Conservation (phyloP, 2,797 vertebrate species). For the Spinus pinus region DNA sequence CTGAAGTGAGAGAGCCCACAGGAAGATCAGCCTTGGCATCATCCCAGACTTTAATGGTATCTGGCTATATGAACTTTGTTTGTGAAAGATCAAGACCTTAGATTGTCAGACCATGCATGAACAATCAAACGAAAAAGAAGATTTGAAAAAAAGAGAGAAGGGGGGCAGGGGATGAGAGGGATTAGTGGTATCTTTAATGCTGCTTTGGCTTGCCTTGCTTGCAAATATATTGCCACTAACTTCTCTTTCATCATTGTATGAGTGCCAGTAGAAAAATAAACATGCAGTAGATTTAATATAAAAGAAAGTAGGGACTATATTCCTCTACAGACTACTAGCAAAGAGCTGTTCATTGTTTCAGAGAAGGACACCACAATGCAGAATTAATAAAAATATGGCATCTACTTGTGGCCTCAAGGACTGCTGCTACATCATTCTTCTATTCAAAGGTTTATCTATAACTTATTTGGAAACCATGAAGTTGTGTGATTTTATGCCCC, state of each 20-base stretch:
- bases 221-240: not conserved
- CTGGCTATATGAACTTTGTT: not conserved
- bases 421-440: not conserved
- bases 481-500: not conserved
- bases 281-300: not conserved
- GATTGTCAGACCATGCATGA: not conserved
- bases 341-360: not conserved
- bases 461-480: not conserved
- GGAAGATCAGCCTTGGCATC: not conserved
- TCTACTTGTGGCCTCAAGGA: not conserved
- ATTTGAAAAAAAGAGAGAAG: accelerated
- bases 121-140: not conserved
- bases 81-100: not conserved
- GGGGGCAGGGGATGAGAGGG: accelerated
- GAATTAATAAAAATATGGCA: not conserved
- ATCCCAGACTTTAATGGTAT: not conserved
- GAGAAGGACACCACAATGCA: not conserved
- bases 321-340: not conserved
- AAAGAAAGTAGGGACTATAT: not conserved
- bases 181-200: not conserved
- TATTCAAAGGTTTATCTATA: not conserved
- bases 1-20: not conserved
- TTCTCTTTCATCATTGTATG: not conserved
- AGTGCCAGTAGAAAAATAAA: not conserved
- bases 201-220: not conserved